Conservation (phyloP, 2,113 vertebrate genomes). For the Syrrhaptes paradoxus region DNA sequence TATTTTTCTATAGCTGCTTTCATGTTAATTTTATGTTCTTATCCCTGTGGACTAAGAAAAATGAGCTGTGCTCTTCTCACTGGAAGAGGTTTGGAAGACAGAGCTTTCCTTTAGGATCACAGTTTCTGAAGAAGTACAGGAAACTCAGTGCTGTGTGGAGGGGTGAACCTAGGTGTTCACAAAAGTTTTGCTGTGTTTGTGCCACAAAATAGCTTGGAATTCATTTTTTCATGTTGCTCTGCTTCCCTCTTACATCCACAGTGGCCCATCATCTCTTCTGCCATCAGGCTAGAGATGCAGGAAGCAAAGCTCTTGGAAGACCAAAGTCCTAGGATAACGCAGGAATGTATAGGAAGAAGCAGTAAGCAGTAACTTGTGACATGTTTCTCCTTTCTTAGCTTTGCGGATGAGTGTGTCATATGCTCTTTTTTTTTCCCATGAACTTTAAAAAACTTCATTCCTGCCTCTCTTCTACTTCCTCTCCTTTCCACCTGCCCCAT, state of each 20-base stretch:
- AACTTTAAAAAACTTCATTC: not conserved
- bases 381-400: not conserved
- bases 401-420: not conserved
- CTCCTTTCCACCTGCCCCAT: not conserved
- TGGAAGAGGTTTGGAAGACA: not conserved
- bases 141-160: not conserved
- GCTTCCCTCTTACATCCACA: not conserved
- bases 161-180: not conserved
- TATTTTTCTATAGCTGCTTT: not conserved
- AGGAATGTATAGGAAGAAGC: not conserved
- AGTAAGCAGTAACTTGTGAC: not conserved
- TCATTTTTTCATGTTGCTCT: not conserved
- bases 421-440: not conserved
- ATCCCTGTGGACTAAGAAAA: not conserved
- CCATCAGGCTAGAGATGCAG: not conserved
- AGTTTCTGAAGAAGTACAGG: not conserved
- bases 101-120: not conserved
- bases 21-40: not conserved
- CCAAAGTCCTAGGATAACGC: not conserved
- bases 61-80: not conserved
- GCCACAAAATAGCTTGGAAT: not conserved
- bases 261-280: not conserved
- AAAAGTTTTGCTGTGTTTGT: not conserved
- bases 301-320: not conserved
- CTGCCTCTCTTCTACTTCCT: not conserved